Percentiles rank a stretch among this genome's conserved stretches.
phyloP scores from a whole-genome alignment of 2,113 vertebrate genomes.

The Grammomys dolichurus region DNA sequence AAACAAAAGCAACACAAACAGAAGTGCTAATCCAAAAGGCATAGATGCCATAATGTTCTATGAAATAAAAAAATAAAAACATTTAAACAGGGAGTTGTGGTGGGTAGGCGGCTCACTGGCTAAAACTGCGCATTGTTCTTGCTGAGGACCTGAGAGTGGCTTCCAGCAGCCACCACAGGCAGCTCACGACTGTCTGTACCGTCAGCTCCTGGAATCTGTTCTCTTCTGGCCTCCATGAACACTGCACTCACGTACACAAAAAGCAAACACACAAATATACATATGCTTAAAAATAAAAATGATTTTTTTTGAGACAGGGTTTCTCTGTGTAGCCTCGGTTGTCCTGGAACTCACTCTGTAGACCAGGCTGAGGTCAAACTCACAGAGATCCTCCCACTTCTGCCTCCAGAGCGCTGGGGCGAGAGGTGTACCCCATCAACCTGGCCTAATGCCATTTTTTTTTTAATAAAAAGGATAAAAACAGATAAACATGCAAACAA shows the following conservation, averaged over 20 bases:
- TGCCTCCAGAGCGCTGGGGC: background rate
- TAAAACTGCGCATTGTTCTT: background rate
- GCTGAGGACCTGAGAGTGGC: background rate
- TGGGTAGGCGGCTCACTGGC: background rate
- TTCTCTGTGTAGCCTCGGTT: background rate
- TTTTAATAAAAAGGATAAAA: background rate
- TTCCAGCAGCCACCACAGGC: background rate
- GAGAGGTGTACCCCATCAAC: background rate
- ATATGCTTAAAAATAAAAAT: too few species aligned
- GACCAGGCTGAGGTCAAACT: background rate
- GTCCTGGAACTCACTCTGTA: background rate
- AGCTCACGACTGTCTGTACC: background rate
- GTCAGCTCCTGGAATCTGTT: background rate
- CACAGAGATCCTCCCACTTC: background rate
- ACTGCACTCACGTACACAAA: background rate
- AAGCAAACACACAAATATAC: background rate
- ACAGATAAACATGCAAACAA: background rate
- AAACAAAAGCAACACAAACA: conserved; percentile 51
- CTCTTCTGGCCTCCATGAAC: background rate
- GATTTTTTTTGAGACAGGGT: background rate
- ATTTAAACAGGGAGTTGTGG: background rate
- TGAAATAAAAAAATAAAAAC: background rate
- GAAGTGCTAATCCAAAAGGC: background rate
- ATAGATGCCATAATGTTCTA: background rate
- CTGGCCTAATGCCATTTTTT: background rate